A percentile compares a stretch with the other conserved stretches of the same genome.
Conservation (phyloP, 2,113 vertebrate species). For the Burhinus bistriatus region DNA sequence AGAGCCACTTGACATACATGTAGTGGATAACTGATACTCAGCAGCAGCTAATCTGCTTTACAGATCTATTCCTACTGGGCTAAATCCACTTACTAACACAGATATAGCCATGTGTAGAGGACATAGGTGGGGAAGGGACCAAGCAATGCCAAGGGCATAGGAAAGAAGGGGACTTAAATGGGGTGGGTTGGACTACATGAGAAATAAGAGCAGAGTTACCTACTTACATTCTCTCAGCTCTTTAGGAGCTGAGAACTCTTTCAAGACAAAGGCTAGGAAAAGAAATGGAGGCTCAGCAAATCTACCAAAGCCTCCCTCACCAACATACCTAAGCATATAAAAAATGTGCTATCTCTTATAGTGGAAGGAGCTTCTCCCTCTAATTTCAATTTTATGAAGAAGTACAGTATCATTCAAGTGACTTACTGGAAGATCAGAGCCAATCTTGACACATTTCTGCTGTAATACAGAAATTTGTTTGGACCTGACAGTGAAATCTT, state of each 20-base stretch:
- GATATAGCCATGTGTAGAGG: not conserved
- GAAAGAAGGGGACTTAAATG: not conserved
- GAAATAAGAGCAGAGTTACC: not conserved
- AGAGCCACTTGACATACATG: not conserved
- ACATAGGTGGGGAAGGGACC: not conserved
- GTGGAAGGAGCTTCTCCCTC: not conserved
- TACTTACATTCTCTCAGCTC: not conserved
- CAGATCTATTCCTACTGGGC: not conserved
- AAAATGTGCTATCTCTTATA: not conserved
- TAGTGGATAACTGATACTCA: not conserved
- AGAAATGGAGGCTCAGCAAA: not conserved
- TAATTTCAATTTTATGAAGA: not conserved
- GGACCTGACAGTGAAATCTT: not conserved
- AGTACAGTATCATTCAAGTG: not conserved
- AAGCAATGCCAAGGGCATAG: not conserved
- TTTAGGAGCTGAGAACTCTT: not conserved
- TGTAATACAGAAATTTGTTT: not conserved
- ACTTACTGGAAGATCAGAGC: not conserved
- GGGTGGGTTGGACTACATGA: accelerated
- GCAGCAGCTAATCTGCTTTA: not conserved
- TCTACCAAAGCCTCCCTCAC: not conserved
- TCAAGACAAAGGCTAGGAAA: not conserved
- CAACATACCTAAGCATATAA: not conserved
- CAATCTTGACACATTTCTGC: not conserved
- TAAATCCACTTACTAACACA: not conserved